These are phyloP conservation scores for Drosophila bifasciata DNA, from an alignment of 1,140 invertebrate genomes.

Conservation along the genomic window DNA sequence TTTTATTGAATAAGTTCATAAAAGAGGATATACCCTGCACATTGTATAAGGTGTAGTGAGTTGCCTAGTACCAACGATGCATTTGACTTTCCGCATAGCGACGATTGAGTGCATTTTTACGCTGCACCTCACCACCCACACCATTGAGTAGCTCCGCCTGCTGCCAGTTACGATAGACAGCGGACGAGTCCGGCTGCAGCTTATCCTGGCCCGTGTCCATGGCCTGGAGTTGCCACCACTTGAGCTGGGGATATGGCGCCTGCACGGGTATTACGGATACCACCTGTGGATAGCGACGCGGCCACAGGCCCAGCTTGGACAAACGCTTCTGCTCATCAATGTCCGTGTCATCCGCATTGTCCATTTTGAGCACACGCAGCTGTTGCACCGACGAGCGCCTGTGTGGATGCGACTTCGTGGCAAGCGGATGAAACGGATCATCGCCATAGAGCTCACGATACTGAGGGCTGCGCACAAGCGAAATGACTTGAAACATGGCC, in stretches of 20 bases:
- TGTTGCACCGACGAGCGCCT: slow-evolving; percentile 31
- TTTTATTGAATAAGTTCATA: slow-evolving; percentile 74
- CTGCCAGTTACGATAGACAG: slow-evolving; percentile 64
- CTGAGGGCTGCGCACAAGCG: slow-evolving; percentile 52
- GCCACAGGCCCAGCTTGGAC: slow-evolving; percentile 64
- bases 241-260: slow-evolving; percentile 38
- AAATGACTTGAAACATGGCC: slow-evolving; percentile 74
- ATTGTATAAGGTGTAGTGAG: not conserved
- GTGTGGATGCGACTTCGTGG: not conserved
- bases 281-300: slow-evolving; percentile 50
- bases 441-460: slow-evolving; percentile 77
- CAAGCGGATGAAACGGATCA: slow-evolving; percentile 71
- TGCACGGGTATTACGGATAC: slow-evolving; percentile 65
- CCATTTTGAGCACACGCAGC: slow-evolving; percentile 37
- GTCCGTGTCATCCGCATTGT: slow-evolving; percentile 55
- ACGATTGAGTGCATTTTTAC: slow-evolving; percentile 63
- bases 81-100: slow-evolving; percentile 55
- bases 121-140: slow-evolving; percentile 54
- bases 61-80: slow-evolving; percentile 38
- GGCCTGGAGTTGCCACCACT: slow-evolving; percentile 72
- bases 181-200: slow-evolving; percentile 40
- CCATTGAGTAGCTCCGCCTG: slow-evolving; percentile 46
- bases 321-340: slow-evolving; percentile 68
- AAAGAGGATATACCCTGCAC: slow-evolving; percentile 25
- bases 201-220: slow-evolving; percentile 36